Base-by-base conservation (phyloP, 2,113 vertebrate genomes). In the Carollia perspicillata region DNA sequence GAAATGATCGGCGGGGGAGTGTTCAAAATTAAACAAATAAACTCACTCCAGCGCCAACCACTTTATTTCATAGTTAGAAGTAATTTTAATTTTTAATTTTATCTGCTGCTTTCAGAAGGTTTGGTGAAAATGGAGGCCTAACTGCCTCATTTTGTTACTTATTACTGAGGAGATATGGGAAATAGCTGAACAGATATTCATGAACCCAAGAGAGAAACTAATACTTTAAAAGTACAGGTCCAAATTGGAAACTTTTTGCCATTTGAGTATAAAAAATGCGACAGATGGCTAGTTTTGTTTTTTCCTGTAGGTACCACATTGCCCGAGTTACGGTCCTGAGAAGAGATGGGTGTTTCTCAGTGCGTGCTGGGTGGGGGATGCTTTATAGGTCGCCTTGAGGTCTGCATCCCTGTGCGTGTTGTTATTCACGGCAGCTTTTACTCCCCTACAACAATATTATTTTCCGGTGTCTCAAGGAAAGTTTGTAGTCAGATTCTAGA, bases 41-140 rank as follows among this genome's bases (percentile, higher is more conserved):
- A 87, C 17, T 72, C 6, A 66, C 2, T 11, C 23, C 51, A 37
- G 12, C 84, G 58, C 6, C 3, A 17, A 77, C 74, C 12, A 6
- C 16, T 4, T 93, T 89, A n/a, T n/a, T 90, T 80, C 78, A 80
- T 72, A 81, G 23, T 86, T 75, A 55, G 86, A 92, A 47, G 10
- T 69, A 69, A 63, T 74, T 93, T 74, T 83, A 84, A 47, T 53
- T 66, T 95, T 74, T 80, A 33, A 65, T 94, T 88, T 95, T 94
- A 68, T 88, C 44, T 88, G 16, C 60, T 58, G 12, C 51, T 89
- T 91, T 93, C 55, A 83, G 81, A 80, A 93, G 37, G 35, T 63
- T 69, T 95, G 55, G 53, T 53, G 58, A 94, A 85, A 69, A 18
- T 65, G 42, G 49, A 77, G 69, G 44, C 20, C 30, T 40, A 49